Conservation (phyloP, 2,113 vertebrate species). For the Spea bombifrons region DNA sequence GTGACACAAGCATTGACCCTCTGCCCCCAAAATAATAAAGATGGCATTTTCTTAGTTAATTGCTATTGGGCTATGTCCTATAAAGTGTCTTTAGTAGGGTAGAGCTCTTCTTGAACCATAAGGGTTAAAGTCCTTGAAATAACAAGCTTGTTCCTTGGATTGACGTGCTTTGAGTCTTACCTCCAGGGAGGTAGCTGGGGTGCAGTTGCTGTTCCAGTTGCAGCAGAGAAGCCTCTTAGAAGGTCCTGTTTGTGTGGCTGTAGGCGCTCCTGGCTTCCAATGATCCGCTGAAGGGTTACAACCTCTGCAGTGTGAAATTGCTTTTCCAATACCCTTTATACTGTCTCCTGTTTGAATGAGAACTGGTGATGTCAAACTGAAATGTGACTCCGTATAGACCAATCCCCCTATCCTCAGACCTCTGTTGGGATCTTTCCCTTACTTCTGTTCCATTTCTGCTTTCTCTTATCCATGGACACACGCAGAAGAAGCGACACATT, state of each 20-base stretch:
- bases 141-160: too few relatives aligned
- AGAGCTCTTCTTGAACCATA: too few relatives aligned
- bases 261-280: constrained; percentile 1
- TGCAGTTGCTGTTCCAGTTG: background rate
- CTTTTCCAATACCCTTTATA: constrained; percentile 37
- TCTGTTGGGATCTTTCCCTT: constrained; percentile 30
- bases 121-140: too few relatives aligned
- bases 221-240: background rate
- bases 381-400: constrained; percentile 50
- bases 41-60: too few relatives aligned
- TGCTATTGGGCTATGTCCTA: too few relatives aligned
- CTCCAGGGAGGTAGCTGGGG: too few relatives aligned
- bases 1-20: too few relatives aligned
- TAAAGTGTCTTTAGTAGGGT: too few relatives aligned
- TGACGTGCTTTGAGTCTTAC: too few relatives aligned
- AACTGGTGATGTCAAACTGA: constrained; percentile 52
- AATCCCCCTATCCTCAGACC: constrained; percentile 40
- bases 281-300: constrained; percentile 38
- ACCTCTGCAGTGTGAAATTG: constrained; percentile 29
- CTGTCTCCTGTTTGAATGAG: constrained; percentile 37
- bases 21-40: too few relatives aligned
- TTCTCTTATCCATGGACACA: background rate
- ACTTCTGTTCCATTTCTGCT: background rate
- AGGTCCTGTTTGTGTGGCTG: background rate
- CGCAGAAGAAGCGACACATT: too few relatives aligned